phyloP scores from a whole-genome alignment of 2,888 invertebrate species.

The Odontomyia ornata region DNA sequence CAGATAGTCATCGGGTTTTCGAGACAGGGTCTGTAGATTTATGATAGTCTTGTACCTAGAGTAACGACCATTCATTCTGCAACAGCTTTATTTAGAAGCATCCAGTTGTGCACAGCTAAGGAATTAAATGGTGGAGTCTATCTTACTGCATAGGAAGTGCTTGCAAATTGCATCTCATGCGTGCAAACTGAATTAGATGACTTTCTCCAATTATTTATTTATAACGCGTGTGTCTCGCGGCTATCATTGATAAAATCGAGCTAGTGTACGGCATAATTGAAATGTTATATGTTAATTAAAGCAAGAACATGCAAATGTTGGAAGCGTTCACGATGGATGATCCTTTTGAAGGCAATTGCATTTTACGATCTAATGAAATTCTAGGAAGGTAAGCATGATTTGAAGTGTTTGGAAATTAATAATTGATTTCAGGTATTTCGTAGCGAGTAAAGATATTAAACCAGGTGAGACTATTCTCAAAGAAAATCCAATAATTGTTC shows the following conservation, averaged over 20 bases:
- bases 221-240: neutral
- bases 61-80: too few species aligned
- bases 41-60: too few species aligned
- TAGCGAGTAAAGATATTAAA: slow-evolving; percentile 67
- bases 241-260: neutral
- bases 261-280: neutral
- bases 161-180: too few species aligned
- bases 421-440: slow-evolving; percentile 69
- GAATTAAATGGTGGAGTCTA: too few species aligned
- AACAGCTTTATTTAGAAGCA: too few species aligned
- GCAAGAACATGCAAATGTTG: neutral
- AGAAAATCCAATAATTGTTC: slow-evolving; percentile 68
- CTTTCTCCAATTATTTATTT: neutral
- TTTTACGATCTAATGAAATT: neutral
- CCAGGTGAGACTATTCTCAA: slow-evolving; percentile 69
- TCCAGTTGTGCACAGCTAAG: too few species aligned
- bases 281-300: neutral
- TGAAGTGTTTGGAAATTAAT: too few species aligned
- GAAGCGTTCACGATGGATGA: neutral
- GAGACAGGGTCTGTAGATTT: too few species aligned
- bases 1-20: too few species aligned
- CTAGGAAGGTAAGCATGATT: slow-evolving; percentile 35
- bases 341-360: slow-evolving; percentile 22
- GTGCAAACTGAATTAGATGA: too few species aligned
- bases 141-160: too few species aligned